Base-by-base conservation (phyloP, 2,113 vertebrate genomes). In the Oxygymnocypris stewartii region DNA sequence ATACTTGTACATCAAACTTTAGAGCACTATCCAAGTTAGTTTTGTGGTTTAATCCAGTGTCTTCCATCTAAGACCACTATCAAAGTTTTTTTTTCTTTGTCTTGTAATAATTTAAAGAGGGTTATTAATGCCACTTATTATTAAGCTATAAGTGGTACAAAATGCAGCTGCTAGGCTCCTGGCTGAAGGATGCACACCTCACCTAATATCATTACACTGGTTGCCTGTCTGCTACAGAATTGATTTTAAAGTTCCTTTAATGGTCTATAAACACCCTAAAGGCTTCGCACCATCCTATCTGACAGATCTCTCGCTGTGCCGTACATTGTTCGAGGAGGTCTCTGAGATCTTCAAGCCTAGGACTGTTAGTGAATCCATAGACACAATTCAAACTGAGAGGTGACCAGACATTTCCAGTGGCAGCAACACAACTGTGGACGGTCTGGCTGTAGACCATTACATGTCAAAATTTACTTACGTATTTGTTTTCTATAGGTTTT, bases 81-180 rank as follows among this genome's bases (percentile, higher is more conserved):
- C 49, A 51, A 51, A 51, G 14, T 44, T 44, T 44, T 44, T 44
- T 42, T 42, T 51, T 47, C 10, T 11, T 47, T 47, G 49, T 51
- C 49, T 51, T 51, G 49, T 51, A 51, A 51, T 13, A 4, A 51
- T 14, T 51, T 51, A 16, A 3, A 51, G 49, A 51, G 49, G 13
- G 14, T 16, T 51, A 5, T 51, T 14, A 14, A 51, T 16, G 49
- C 47, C 10, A 13, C 63, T 31, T 67, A 14, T 31, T 67, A 14
- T 12, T 31, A 67, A 25, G 5, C 25, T 67, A 67, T 25, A 31
- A 67, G 12, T 16, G 63, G 13, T 31, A 35, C 13, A 35, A 16
- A 67, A 67, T 67, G 28, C 65, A 67, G 65, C 13, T 16, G 65
- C 65, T 67, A 67, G 65, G 65, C 28, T 67, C 28, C 65, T 67